Percentiles rank a stretch among this genome's conserved stretches.
phyloP scores from a whole-genome alignment of 2,113 vertebrate species.

The Neopipo cinnamomea region DNA sequence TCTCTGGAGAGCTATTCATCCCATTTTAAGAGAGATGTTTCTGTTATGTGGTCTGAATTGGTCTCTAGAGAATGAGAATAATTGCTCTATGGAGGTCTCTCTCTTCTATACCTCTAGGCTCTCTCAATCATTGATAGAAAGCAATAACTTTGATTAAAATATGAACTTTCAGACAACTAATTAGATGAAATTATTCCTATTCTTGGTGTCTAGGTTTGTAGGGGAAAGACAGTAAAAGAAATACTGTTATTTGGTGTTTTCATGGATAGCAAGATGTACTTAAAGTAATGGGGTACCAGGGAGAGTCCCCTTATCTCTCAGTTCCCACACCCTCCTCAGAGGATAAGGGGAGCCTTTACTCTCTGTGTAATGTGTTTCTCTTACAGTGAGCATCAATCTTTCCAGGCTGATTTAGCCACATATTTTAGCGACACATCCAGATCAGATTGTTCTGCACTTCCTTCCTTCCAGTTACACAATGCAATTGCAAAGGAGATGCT shows the following conservation, averaged over 20 bases:
- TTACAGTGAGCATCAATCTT: background rate
- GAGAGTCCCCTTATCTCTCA: background rate
- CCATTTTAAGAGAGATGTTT: conserved; percentile 21
- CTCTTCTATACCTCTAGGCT: conserved; percentile 5
- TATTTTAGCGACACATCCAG: background rate
- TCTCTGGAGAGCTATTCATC: conserved; percentile 12
- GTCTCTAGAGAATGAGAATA: background rate
- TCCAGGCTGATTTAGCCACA: background rate
- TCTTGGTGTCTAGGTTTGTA: background rate
- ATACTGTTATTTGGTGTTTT: background rate
- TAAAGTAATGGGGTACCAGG: background rate
- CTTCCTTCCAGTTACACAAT: background rate
- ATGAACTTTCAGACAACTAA: conserved; percentile 5
- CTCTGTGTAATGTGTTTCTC: background rate
- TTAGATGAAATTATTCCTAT: background rate
- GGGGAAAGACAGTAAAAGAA: background rate
- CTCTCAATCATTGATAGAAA: conserved; percentile 1
- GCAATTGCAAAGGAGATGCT: background rate
- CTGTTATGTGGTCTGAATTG: conserved; percentile 5
- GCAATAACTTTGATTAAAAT: conserved; percentile 50
- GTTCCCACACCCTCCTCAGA: background rate
- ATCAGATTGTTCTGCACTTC: background rate
- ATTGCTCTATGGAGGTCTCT: background rate
- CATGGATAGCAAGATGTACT: background rate
- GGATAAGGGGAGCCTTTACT: background rate